These are phyloP conservation scores for Drosophila bocqueti DNA, from an alignment of 1,140 invertebrate genomes.

Conservation along the genomic window DNA sequence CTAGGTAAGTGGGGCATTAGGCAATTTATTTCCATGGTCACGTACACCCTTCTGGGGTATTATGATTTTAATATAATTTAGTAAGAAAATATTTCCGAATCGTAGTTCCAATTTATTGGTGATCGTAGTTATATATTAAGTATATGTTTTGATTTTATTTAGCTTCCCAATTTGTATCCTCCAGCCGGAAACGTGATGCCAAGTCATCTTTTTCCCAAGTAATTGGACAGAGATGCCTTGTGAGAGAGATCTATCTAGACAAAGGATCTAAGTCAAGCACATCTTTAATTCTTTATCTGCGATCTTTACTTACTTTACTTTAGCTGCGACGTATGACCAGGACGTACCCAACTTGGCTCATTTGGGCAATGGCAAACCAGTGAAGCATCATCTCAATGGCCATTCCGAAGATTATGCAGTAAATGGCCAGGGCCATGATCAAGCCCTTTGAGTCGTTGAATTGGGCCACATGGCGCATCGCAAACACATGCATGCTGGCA, in stretches of 20 bases:
- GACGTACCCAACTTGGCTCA: too few relatives aligned
- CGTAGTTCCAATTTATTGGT: too few relatives aligned
- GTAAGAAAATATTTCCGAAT: too few relatives aligned
- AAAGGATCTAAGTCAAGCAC: not conserved
- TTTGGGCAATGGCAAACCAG: not conserved
- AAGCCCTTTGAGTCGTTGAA: not conserved
- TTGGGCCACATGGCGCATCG: not conserved
- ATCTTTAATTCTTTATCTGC: not conserved
- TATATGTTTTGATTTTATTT: not conserved
- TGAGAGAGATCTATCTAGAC: not conserved
- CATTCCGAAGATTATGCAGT: not conserved
- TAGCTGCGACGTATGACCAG: not conserved
- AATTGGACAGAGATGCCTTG: too few relatives aligned
- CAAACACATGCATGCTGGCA: not conserved
- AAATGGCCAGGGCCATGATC: not conserved
- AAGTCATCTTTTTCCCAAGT: not conserved
- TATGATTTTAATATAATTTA: not conserved
- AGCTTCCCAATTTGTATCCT: too few relatives aligned
- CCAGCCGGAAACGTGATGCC: too few relatives aligned
- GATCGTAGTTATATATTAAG: too few relatives aligned
- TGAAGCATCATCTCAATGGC: not conserved
- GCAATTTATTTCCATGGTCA: constrained; percentile 21
- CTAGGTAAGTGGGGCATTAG: constrained; percentile 22
- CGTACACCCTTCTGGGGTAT: not conserved
- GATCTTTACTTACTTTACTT: not conserved